Evolutionary conservation across 2,888 invertebrate species (phyloP).

Genomic region (Scaptomyza reducta): DNA sequence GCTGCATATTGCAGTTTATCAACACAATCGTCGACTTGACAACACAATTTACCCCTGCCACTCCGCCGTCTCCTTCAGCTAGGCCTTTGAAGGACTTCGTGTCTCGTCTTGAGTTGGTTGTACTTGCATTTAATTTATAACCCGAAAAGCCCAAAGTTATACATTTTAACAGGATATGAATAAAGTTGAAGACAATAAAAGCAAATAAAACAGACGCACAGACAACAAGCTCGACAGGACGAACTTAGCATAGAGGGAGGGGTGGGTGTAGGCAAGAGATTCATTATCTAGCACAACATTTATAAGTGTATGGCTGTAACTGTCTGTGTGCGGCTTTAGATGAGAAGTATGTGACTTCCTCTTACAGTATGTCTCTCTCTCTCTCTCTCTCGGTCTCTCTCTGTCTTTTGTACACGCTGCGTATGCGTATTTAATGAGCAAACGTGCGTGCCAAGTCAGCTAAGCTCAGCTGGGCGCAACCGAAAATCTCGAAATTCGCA

Average conservation of each 20-base stretch:
- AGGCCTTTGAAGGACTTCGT: constrained; percentile 10
- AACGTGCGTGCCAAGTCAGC: constrained; percentile 74
- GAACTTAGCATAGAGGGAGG: constrained; percentile 1
- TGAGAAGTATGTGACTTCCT: constrained; percentile 61
- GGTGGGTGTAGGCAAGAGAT: constrained; percentile 46
- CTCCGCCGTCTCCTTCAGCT: not conserved
- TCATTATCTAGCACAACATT: constrained; percentile 78
- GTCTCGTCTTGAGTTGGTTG: constrained; percentile 37
- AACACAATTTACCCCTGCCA: constrained; percentile 31
- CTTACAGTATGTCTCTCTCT: constrained; percentile 18
- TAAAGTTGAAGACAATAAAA: constrained; percentile 80
- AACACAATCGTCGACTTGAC: constrained; percentile 77
- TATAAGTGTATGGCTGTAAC: constrained; percentile 66
- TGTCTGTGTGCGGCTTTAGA: constrained; percentile 45
- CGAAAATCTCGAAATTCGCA: constrained; percentile 15
- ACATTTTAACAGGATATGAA: constrained; percentile 80
- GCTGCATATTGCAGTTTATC: constrained; percentile 77
- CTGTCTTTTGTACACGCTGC: constrained; percentile 38
- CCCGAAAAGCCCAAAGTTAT: constrained; percentile 79
- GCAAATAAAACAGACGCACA: constrained; percentile 67
- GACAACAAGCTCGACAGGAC: constrained; percentile 42
- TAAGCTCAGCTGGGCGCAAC: constrained; percentile 57
- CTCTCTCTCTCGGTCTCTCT: constrained; percentile 13
- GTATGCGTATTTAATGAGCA: constrained; percentile 79
- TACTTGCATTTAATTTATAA: constrained; percentile 76